These are phyloP conservation scores for Euphydryas editha DNA, from an alignment of 2,888 invertebrate genomes.

Conservation along the genomic window DNA sequence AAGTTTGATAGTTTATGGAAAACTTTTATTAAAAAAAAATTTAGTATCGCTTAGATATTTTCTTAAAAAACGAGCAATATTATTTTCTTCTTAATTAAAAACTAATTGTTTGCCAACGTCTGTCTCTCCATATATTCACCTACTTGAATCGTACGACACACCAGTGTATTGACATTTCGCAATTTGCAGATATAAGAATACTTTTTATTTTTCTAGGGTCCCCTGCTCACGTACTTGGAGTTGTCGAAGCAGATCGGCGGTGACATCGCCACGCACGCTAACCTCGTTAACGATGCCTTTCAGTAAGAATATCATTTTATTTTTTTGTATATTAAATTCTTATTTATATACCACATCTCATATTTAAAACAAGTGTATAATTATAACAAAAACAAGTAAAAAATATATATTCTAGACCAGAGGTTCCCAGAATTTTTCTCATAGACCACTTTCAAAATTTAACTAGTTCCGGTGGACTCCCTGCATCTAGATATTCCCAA, in stretches of 20 bases:
- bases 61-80: not conserved
- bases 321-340: constrained; percentile 38
- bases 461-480: no score
- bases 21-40: not conserved
- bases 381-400: not conserved
- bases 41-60: not conserved
- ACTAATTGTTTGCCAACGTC: no score
- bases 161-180: not conserved
- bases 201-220: constrained; percentile 77
- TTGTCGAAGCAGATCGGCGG: constrained; percentile 93
- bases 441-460: no score
- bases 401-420: no score
- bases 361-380: not conserved
- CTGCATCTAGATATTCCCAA: no score
- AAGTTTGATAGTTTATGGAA: constrained; percentile 8
- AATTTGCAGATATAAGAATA: not conserved
- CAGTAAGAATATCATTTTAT: constrained; percentile 81
- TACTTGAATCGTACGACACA: no score
- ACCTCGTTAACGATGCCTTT: constrained; percentile 92
- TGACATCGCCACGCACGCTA: constrained; percentile 91
- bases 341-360: constrained; percentile 12
- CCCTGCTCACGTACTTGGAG: constrained; percentile 89
- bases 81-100: no score
- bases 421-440: no score
- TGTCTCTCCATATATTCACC: no score